Percentiles rank a stretch among this genome's conserved stretches.
Conservation (phyloP, 2,797 vertebrate species). For the Scyliorhinus canicula region DNA sequence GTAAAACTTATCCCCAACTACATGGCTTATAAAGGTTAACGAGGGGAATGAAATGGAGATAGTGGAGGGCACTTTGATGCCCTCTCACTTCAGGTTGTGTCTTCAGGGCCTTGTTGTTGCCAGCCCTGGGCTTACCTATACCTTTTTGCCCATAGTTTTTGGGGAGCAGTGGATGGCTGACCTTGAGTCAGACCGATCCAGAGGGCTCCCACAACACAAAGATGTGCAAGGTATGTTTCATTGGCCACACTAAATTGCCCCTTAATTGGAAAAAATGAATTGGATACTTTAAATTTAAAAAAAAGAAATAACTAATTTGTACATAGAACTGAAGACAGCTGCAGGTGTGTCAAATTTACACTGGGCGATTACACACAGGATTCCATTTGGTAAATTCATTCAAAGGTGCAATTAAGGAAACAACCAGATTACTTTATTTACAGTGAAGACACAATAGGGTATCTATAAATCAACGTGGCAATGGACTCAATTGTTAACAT, state of each 20-base stretch:
- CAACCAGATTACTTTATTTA: neutral
- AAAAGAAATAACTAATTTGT: no score
- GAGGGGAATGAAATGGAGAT: neutral
- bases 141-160: neutral
- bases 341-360: neutral
- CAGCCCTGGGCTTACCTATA: no score
- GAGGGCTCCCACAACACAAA: no score
- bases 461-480: neutral
- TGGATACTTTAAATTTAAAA: no score
- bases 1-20: neutral
- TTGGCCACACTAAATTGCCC: no score
- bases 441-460: neutral
- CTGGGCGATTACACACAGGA: neutral
- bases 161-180: neutral
- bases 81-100: neutral
- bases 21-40: neutral
- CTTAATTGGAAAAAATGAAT: no score
- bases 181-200: neutral
- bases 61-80: neutral
- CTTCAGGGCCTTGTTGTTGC: neutral
- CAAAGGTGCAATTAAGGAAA: conserved; percentile 6
- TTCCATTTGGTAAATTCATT: neutral
- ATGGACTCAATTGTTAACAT: conserved; percentile 6
- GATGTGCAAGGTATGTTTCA: no score
- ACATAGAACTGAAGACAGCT: neutral